Evolutionary conservation across 2,888 invertebrate species (phyloP), one percentile per base, ranked within the genome.

Genomic region (Timandra comae): DNA sequence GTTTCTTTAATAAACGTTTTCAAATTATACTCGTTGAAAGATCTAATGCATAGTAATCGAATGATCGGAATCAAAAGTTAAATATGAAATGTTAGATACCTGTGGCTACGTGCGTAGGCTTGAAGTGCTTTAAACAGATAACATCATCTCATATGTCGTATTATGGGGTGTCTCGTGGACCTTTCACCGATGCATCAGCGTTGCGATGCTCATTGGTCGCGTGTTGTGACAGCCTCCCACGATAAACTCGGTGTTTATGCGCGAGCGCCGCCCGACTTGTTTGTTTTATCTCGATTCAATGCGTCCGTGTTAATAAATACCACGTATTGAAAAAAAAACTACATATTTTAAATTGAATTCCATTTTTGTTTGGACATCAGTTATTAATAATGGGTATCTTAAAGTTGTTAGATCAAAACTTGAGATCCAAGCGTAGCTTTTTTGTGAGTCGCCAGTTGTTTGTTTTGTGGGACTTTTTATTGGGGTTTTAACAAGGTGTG

Each of bases 141-240:
- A 67, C 54, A 80, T 70, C 70, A 57, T 64, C 70, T 73, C 56
- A 52, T 60, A 58, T 65, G 69, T 70, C 63, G 65, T 62, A 65
- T 71, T 64, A 63, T 55, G 49, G 73, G 75, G 73, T 78, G 76
- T 69, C 71, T 73, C 56, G 60, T 61, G 51, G 58, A 73, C 77
- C 82, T 82, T 82, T 82, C 81, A 79, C 82, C 76, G 63, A 57
- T 62, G 70, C 71, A 66, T 79, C 78, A 75, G 62, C 57, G 60
- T 44, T 25, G 48, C 55, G 53, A 48, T 65, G 72, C 56, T 66
- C 71, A 66, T 62, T 66, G 74, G 69, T 63, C 70, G 73, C 64
- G 60, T 84, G 81, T 85, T 85, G 79, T 84, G 84, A 84, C 85
- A 84, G 82, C 84, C 71, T 84, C 84, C 81, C 81, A 85, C 81